Evolutionary conservation across 2,888 invertebrate species (phyloP), one percentile per base, ranked within the genome.

Genomic region (Vanessa cardui): DNA sequence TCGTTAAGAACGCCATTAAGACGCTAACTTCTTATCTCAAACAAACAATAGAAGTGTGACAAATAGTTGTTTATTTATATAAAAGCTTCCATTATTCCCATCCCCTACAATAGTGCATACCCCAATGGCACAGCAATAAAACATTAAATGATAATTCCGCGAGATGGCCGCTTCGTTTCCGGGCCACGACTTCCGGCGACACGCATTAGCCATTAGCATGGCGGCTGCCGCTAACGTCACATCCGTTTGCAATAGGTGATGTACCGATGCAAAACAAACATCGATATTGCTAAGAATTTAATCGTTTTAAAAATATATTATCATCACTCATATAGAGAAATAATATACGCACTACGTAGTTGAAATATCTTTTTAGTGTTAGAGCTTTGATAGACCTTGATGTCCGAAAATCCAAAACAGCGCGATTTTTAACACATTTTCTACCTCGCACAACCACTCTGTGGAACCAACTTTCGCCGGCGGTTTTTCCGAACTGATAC

Each of bases 161-260:
- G 83, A 86, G 89, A 87, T 87, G 88, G 86, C 85, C 87, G 83
- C 83, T 80, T 81, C 79, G 84, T 84, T 87, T 89, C 90, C 89
- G 85, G 82, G 73, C 78, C 76, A 78, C 81, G 79, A 81, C 83
- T 89, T 91, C 91, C 91, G 87, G 87, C 79, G 84, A 92, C 92
- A 90, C 86, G 90, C 90, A 88, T 89, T 87, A 86, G 86, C 91
- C 90, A 92, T 92, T 91, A 92, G 88, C 86, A 88, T 84, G 85
- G 85, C 84, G 81, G 83, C 85, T 80, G 82, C 74, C 77, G 80
- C 76, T 87, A 87, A 88, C 89, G 89, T 88, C 88, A 88, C 83
- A 74, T 85, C 89, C 87, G 85, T 77, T 70, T 49, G 69, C 66
- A 45, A 64, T 66, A 69, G 72, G 74, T 66, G 73, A 71, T 68